phyloP scores from a whole-genome alignment of 2,797 vertebrate genomes.

The Acanthiza pusilla region DNA sequence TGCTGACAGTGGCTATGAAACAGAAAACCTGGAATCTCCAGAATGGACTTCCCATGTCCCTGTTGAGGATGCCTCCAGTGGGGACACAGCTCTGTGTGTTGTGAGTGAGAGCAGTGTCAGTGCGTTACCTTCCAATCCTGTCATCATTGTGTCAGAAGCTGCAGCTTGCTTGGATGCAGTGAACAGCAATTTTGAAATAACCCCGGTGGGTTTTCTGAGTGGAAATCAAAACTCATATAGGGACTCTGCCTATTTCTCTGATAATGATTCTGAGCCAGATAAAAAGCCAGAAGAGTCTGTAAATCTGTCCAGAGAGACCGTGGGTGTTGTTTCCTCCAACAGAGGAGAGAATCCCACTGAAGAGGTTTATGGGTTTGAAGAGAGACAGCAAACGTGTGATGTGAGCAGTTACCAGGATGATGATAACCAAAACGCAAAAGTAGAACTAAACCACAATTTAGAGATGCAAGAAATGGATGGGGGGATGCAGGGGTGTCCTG shows the following conservation, averaged over 20 bases:
- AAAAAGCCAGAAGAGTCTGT: conserved; percentile 81
- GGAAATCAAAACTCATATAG: conserved; percentile 81
- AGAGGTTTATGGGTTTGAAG: conserved; percentile 5
- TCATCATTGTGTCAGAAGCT: conserved; percentile 87
- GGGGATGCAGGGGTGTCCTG: neutral
- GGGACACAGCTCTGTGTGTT: conserved; percentile 57
- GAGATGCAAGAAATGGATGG: neutral
- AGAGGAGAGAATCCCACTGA: neutral
- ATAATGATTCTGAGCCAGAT: conserved; percentile 93
- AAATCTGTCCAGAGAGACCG: conserved; percentile 23
- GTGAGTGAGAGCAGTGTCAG: neutral
- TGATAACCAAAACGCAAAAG: neutral
- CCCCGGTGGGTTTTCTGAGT: conserved; percentile 63
- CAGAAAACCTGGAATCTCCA: conserved; percentile 96
- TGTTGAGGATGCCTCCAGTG: conserved; percentile 68
- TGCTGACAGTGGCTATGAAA: conserved; percentile 97
- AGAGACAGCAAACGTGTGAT: neutral
- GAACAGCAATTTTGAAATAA: conserved; percentile 66
- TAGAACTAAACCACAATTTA: neutral
- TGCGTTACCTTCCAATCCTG: conserved; percentile 74
- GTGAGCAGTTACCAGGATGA: neutral
- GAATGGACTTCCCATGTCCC: conserved; percentile 91
- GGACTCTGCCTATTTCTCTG: conserved; percentile 98
- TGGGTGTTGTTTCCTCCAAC: neutral
- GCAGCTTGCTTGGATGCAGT: conserved; percentile 52